phyloP scores from a whole-genome alignment of 37 sponge, comb jelly and placozoan genomes.

The Axinella damicornis region DNA sequence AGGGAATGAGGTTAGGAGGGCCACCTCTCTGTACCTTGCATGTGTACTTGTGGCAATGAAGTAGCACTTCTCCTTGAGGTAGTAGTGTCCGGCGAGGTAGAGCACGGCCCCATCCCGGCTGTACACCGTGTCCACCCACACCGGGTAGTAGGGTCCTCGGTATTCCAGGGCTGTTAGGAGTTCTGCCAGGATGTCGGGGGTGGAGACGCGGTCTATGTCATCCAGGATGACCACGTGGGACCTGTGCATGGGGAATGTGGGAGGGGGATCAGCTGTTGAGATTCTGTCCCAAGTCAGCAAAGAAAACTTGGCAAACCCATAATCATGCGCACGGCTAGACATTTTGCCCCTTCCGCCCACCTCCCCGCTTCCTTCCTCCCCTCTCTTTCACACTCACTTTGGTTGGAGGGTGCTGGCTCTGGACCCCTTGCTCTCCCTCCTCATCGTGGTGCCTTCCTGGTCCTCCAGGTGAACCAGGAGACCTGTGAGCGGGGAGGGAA shows the following conservation, averaged over 20 bases:
- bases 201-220: constrained; percentile 45
- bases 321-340: too few relatives aligned
- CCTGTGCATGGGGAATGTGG: background rate
- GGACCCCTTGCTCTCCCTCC: background rate
- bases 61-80: constrained; percentile 49
- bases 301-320: too few relatives aligned
- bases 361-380: too few relatives aligned
- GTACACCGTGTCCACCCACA: constrained; percentile 64
- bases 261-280: too few relatives aligned
- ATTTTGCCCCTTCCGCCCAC: too few relatives aligned
- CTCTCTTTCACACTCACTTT: too few relatives aligned
- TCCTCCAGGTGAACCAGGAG: background rate
- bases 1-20: background rate
- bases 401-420: too few relatives aligned
- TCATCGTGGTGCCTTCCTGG: background rate
- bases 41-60: constrained; percentile 41
- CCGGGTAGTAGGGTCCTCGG: constrained; percentile 49
- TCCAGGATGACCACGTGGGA: constrained; percentile 69
- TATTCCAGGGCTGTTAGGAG: constrained; percentile 49
- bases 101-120: constrained; percentile 19
- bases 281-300: background rate
- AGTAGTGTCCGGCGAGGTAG: constrained; percentile 62
- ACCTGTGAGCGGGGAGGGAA: background rate
- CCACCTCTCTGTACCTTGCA: constrained; percentile 3
- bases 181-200: constrained; percentile 61